Evolutionary conservation across 2,888 invertebrate genomes (phyloP), one percentile per base, ranked within the genome.

Genomic region (Pseudococcus viburni): DNA sequence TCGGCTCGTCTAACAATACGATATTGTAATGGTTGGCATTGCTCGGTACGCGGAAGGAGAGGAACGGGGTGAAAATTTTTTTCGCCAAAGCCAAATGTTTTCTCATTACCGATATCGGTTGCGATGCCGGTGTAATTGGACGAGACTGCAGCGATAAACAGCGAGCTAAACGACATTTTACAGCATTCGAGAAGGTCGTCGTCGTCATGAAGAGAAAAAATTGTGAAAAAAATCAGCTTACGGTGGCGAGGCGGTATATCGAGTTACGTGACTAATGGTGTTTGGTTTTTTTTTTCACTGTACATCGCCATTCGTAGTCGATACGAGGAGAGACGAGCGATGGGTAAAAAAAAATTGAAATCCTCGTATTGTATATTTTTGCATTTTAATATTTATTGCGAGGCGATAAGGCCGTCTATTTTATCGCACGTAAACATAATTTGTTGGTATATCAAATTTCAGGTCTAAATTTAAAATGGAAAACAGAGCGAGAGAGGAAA

Each of bases 361-460:
- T 55, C 55, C 55, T 7, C n/a, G 55, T 55, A n/a, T n/a, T 4
- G 55, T 55, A n/a, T 55, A 55, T 55, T 55, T 55, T n/a, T 55
- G 15, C 55, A 55, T 55, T 51, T 55, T 55, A 55, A 55, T 55
- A 55, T 55, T 68, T 26, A 26, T 15, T 12, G n/a, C n/a, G 42
- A 6, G 3, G 22, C 64, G 17, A 12, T 22, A 19, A 19, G 5
- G 22, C n/a, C n/a, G 68, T 68, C 22, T 22, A 15, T 22, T 26
- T 68, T 68, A 68, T 68, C 68, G 68, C 68, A 26, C 9, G 26
- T 68, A 26, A 68, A 68, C 26, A 68, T 68, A 68, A 68, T 68
- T 26, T 68, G 9, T 55, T n/a, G 5, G n/a, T 26, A 5, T 6
- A 68, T 68, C 68, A 19, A 68, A 68, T 68, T 68, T 68, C 68